These are phyloP conservation scores for Ctena decussata DNA, from an alignment of 2,888 invertebrate species.

Conservation along the genomic window DNA sequence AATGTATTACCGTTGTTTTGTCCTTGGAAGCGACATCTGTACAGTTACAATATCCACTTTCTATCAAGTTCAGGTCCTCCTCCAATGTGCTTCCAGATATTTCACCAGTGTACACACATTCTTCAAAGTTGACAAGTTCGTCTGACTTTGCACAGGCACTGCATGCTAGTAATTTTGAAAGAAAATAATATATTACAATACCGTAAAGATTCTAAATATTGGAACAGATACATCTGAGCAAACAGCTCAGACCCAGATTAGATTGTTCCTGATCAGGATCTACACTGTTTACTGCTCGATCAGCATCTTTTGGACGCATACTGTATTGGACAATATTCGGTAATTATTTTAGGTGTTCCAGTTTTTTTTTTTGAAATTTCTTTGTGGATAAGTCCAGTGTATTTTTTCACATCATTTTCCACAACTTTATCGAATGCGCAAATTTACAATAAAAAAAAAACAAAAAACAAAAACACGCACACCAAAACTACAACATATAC, in stretches of 20 bases:
- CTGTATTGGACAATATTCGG: too few relatives aligned
- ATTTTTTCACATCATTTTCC: too few relatives aligned
- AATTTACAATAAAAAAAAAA: too few relatives aligned
- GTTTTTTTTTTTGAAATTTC: too few relatives aligned
- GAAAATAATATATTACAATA: not conserved
- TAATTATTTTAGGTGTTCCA: too few relatives aligned
- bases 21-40: not conserved
- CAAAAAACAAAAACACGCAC: too few relatives aligned
- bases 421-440: too few relatives aligned
- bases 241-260: not conserved
- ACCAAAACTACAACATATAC: too few relatives aligned
- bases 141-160: not conserved
- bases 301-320: not conserved
- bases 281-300: not conserved
- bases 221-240: not conserved
- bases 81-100: not conserved
- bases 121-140: not conserved
- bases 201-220: not conserved
- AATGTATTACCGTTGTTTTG: not conserved
- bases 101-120: not conserved
- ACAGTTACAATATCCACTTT: not conserved
- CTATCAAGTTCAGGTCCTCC: not conserved
- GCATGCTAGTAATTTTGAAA: not conserved
- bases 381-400: not conserved
- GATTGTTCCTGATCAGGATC: not conserved